These are phyloP conservation scores for Pangasius larnaudii DNA, from an alignment of 2,797 vertebrate species.

Conservation along the genomic window DNA sequence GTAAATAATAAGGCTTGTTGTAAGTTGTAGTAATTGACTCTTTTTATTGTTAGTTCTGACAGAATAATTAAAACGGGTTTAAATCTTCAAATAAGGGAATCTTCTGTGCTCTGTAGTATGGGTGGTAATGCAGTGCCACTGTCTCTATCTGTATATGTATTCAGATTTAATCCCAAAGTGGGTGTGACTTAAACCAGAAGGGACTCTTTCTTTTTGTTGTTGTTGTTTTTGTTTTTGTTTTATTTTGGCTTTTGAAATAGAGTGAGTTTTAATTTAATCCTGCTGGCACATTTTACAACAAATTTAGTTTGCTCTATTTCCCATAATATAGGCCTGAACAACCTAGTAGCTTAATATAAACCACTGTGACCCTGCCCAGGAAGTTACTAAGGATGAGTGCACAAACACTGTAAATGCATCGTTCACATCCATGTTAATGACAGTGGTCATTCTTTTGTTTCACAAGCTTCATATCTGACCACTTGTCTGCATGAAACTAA, in stretches of 20 bases:
- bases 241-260: background rate
- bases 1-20: background rate
- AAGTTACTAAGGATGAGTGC: background rate
- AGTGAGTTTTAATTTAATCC: background rate
- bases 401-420: background rate
- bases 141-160: background rate
- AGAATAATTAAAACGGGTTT: background rate
- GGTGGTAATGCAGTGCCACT: background rate
- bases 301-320: background rate
- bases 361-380: background rate
- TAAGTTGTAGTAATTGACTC: background rate
- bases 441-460: background rate
- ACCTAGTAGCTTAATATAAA: background rate
- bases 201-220: background rate
- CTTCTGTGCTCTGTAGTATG: too few species aligned
- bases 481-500: background rate
- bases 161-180: background rate
- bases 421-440: background rate
- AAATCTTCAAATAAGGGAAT: background rate
- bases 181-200: background rate
- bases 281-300: background rate
- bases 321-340: background rate
- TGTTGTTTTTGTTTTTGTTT: background rate
- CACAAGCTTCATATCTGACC: background rate
- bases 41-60: background rate